These are phyloP conservation scores for Acanthaster planci DNA, from an alignment of 35 echinoderm and acorn worm species.

Conservation along the genomic window DNA sequence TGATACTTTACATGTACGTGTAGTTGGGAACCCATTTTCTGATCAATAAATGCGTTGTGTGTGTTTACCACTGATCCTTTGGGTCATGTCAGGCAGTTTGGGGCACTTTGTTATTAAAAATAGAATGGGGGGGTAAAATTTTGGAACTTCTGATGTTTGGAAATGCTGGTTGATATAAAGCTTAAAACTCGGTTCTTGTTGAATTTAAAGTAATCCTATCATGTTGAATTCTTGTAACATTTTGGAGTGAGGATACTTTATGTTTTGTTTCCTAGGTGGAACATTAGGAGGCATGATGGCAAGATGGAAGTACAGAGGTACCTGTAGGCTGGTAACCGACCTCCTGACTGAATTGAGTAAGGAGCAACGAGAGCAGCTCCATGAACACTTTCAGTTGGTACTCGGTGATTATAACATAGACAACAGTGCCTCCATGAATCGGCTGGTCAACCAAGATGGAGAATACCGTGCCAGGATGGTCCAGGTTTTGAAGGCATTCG, in stretches of 20 bases:
- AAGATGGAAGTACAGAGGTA: constrained; percentile 80
- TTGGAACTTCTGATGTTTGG: too few relatives aligned
- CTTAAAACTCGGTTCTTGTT: too few relatives aligned
- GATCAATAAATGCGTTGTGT: too few relatives aligned
- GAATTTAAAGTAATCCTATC: too few relatives aligned
- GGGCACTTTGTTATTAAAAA: too few relatives aligned
- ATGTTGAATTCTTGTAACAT: not conserved
- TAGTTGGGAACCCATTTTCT: too few relatives aligned
- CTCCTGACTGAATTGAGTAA: constrained; percentile 60
- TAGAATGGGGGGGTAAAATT: too few relatives aligned
- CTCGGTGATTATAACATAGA: constrained; percentile 59
- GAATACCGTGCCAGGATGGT: constrained; percentile 76
- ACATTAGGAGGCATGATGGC: constrained; percentile 63
- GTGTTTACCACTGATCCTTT: too few relatives aligned
- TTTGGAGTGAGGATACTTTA: not conserved
- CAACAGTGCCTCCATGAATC: constrained; percentile 54
- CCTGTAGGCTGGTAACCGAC: constrained; percentile 62
- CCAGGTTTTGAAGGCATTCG: constrained; percentile 57
- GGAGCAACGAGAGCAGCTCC: constrained; percentile 71
- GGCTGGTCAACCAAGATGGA: constrained; percentile 67
- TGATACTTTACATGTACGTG: too few relatives aligned
- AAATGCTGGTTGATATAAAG: too few relatives aligned
- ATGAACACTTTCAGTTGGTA: constrained; percentile 51
- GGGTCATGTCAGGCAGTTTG: too few relatives aligned
- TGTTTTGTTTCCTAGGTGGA: constrained; percentile 51